Conservation (phyloP, 1,140 invertebrate species). For the Saccostrea glomerata region DNA sequence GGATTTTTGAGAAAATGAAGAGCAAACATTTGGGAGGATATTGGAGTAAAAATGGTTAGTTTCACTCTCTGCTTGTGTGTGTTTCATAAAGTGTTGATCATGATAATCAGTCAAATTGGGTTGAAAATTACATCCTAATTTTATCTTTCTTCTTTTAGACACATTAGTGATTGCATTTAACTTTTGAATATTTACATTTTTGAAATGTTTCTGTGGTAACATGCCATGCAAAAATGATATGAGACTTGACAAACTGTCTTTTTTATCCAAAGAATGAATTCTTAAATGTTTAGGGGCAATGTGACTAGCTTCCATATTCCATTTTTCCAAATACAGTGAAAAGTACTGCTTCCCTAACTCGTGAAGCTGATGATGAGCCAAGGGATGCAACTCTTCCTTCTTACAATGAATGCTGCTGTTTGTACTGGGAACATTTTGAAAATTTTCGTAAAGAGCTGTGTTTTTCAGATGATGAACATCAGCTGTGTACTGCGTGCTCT, state of each 20-base stretch:
- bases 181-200: not conserved
- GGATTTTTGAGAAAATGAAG: constrained; percentile 2
- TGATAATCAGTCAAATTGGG: constrained; percentile 1
- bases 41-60: not conserved
- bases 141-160: not conserved
- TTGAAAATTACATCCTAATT: constrained; percentile 13
- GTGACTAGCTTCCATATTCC: constrained; percentile 10
- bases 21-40: constrained; percentile 5
- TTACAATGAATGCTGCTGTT: constrained; percentile 10
- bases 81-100: not conserved
- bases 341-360: constrained; percentile 6
- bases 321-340: not conserved
- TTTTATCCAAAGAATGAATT: not conserved
- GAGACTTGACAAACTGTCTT: constrained; percentile 21
- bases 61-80: not conserved
- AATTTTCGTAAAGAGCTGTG: not conserved
- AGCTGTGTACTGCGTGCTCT: not conserved
- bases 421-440: not conserved
- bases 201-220: not conserved
- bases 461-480: not conserved
- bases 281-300: constrained; percentile 20
- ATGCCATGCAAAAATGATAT: not conserved
- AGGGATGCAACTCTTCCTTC: constrained; percentile 16
- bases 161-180: not conserved
- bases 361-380: not conserved